phyloP scores from a whole-genome alignment of 2,113 vertebrate species.

The Gavia stellata region DNA sequence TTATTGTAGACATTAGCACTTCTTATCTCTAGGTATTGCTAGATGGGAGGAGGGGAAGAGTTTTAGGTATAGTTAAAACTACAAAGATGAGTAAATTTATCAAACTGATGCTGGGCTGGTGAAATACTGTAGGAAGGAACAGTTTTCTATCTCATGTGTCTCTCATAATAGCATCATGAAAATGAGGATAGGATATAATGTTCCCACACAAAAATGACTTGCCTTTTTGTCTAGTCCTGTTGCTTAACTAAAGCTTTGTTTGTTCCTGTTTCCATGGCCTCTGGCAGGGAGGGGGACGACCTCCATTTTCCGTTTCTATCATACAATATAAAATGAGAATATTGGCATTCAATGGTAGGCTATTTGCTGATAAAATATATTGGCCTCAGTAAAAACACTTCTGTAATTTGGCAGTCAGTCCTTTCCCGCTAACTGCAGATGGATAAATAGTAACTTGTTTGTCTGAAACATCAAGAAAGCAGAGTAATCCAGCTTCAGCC shows the following conservation, averaged over 20 bases:
- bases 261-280: conserved; percentile 8
- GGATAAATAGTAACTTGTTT: conserved; percentile 3
- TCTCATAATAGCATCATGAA: background rate
- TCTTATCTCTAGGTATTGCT: background rate
- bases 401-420: background rate
- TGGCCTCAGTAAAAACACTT: background rate
- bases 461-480: background rate
- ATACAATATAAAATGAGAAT: background rate
- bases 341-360: background rate
- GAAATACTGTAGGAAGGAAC: background rate
- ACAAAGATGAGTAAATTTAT: background rate
- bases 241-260: background rate
- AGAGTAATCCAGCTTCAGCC: background rate
- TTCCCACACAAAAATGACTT: background rate
- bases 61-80: background rate
- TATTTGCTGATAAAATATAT: background rate
- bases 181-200: background rate
- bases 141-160: background rate
- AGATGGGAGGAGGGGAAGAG: background rate
- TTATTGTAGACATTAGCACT: background rate
- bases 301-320: background rate
- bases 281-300: background rate
- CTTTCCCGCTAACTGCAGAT: background rate
- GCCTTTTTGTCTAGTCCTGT: background rate
- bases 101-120: background rate